Evolutionary conservation across 2,888 invertebrate genomes (phyloP).

Genomic region (Rhamphomyia laevipes): DNA sequence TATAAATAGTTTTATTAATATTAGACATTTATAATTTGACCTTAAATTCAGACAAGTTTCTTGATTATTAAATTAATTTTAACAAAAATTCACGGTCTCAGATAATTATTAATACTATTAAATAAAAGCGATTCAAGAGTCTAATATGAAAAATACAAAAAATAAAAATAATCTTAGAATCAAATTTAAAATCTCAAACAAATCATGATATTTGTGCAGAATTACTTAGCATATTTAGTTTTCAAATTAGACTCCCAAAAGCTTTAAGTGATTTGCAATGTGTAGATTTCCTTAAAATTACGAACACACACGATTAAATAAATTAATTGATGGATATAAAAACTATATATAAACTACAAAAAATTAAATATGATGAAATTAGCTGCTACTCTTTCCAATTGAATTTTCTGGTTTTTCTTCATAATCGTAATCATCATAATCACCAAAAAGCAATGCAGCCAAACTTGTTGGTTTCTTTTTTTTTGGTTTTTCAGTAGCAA

Average conservation of each 20-base stretch:
- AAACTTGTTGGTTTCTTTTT: slow-evolving; percentile 32
- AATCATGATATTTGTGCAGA: no score
- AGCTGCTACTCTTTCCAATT: slow-evolving; percentile 11
- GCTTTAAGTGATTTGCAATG: slow-evolving; percentile 15
- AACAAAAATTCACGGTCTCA: no score
- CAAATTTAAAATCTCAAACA: no score
- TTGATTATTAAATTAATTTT: no score
- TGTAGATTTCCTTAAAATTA: not conserved
- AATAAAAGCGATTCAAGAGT: slow-evolving; percentile 32
- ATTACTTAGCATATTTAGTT: slow-evolving; percentile 7
- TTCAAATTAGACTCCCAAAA: slow-evolving; percentile 39
- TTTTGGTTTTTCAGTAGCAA: slow-evolving; percentile 14
- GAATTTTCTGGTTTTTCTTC: slow-evolving; percentile 18
- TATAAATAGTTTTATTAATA: no score
- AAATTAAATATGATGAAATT: not conserved
- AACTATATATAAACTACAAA: slow-evolving; percentile 6
- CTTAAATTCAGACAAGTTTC: no score
- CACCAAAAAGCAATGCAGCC: slow-evolving; percentile 34
- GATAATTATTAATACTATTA: no score
- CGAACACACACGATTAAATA: no score
- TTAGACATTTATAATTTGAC: no score
- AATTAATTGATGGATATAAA: not conserved
- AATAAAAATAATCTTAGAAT: slow-evolving; percentile 6
- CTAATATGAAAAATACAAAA: slow-evolving; percentile 31
- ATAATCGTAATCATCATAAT: slow-evolving; percentile 26